A percentile compares a stretch with the other conserved stretches of the same genome.
Evolutionary conservation across 2,888 invertebrate genomes (phyloP).

Genomic region (Protophormia terraenovae): DNA sequence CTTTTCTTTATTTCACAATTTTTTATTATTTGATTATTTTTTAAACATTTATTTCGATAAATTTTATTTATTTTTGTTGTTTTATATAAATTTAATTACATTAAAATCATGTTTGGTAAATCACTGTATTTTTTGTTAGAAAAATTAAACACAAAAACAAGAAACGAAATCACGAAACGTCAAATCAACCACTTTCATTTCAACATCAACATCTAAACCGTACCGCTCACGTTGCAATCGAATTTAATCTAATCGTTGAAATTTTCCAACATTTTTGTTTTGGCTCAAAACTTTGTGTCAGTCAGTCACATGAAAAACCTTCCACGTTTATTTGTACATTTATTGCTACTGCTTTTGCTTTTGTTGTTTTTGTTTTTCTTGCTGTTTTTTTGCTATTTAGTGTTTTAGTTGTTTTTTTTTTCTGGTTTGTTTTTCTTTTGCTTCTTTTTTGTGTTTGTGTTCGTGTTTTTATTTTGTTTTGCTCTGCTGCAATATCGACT

Average conservation of each 20-base stretch:
- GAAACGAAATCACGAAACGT: conserved; percentile 54
- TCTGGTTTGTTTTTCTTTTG: conserved; percentile 42
- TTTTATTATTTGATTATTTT: conserved; percentile 32
- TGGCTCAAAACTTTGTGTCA: conserved; percentile 74
- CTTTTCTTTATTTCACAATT: conserved; percentile 29
- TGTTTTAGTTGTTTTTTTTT: conserved; percentile 49
- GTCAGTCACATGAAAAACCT: conserved; percentile 62
- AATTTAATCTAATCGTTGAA: conserved; percentile 79
- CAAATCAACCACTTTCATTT: conserved; percentile 44
- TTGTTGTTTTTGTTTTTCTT: conserved; percentile 32
- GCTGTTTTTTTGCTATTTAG: conserved; percentile 34
- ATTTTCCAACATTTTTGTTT: conserved; percentile 79
- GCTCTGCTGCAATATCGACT: conserved; percentile 51
- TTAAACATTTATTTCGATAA: not conserved
- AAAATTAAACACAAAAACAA: not conserved
- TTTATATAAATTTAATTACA: conserved; percentile 12
- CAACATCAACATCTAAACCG: conserved; percentile 62
- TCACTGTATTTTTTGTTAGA: conserved; percentile 3
- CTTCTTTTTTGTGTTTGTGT: conserved; percentile 73
- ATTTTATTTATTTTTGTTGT: conserved; percentile 6
- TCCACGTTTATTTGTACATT: conserved; percentile 56
- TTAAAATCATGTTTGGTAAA: conserved; percentile 31
- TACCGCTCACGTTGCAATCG: conserved; percentile 72
- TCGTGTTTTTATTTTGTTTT: no score
- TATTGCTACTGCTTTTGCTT: conserved; percentile 26